Evolutionary conservation across 2,113 vertebrate genomes (phyloP).

Genomic region (Chunga burmeisteri): DNA sequence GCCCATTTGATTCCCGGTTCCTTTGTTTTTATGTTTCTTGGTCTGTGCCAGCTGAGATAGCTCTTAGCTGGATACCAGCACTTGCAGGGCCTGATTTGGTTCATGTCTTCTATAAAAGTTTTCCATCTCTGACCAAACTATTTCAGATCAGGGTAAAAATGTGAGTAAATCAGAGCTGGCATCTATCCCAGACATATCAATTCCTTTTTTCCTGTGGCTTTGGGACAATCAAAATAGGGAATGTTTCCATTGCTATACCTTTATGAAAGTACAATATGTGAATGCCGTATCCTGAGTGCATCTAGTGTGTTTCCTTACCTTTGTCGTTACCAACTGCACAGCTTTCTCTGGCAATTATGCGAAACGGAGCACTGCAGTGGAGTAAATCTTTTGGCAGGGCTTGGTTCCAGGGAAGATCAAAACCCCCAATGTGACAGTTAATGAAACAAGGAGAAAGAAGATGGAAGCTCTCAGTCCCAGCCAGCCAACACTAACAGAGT

Average conservation of each 20-base stretch:
- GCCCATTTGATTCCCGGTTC: neutral
- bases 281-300: neutral
- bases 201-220: conserved; percentile 71
- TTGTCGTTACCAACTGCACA: neutral
- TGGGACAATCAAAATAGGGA: conserved; percentile 77
- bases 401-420: conserved; percentile 66
- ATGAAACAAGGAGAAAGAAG: conserved; percentile 47
- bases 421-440: conserved; percentile 58
- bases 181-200: conserved; percentile 71
- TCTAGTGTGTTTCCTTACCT: conserved; percentile 42
- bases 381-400: conserved; percentile 50
- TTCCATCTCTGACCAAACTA: conserved; percentile 73
- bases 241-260: conserved; percentile 60
- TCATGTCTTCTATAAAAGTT: conserved; percentile 59
- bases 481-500: conserved; percentile 70
- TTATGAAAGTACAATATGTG: conserved; percentile 52
- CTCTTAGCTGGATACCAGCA: conserved; percentile 26
- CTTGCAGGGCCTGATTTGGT: conserved; percentile 14
- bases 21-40: neutral
- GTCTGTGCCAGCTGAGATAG: neutral
- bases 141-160: conserved; percentile 76
- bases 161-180: conserved; percentile 76
- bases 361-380: conserved; percentile 45
- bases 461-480: conserved; percentile 52
- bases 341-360: conserved; percentile 62